Base-by-base conservation (phyloP, 2,888 invertebrate genomes). In the Nymphalis c-album region DNA sequence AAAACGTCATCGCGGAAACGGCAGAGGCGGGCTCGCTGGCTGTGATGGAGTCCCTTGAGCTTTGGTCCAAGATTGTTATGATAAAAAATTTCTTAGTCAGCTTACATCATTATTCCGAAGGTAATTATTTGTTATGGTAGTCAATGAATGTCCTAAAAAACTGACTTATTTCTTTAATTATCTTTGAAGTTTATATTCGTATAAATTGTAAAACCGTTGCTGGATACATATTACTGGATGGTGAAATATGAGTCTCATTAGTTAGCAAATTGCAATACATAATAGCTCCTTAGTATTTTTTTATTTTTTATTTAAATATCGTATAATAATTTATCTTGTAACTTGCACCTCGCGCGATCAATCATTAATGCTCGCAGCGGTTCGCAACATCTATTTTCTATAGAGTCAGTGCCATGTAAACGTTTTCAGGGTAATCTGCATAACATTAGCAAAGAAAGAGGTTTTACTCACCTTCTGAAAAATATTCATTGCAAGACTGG, bases 1-100 rank as follows among this genome's bases (percentile, higher is more conserved):
- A 65, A 71, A 73, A 73, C 71, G 73, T 71, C 74, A 73, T 83
- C 81, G 78, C 78, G 81, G 83, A 82, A 84, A 87, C 84, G 81
- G 82, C 80, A 80, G 76, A 84, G 85, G 86, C 85, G 85, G 86
- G 82, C 13, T 57, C 57, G 57, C 78, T 74, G 80, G 82, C 83
- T 78, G 78, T 73, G 78, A 75, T 46, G 76, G 76, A 78, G 80
- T 80, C 76, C 74, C 57, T 74, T 40, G n/a, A 67, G 46, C 60
- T 59, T 45, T 59, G 60, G 70, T 40, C 20, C 58, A 71, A 67
- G 40, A n/a, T 18, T 40, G 13, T 7, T 18, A 48, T 50, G 58
- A 16, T 59, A 40, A 40, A 18, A 40, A 40, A 40, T 13, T 1
- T 31, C 16, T 13, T 2, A 47, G n/a, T 57, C 1, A n/a, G 10